Conservation (phyloP, 2,888 invertebrate species). For the Chloroclysta siterata region DNA sequence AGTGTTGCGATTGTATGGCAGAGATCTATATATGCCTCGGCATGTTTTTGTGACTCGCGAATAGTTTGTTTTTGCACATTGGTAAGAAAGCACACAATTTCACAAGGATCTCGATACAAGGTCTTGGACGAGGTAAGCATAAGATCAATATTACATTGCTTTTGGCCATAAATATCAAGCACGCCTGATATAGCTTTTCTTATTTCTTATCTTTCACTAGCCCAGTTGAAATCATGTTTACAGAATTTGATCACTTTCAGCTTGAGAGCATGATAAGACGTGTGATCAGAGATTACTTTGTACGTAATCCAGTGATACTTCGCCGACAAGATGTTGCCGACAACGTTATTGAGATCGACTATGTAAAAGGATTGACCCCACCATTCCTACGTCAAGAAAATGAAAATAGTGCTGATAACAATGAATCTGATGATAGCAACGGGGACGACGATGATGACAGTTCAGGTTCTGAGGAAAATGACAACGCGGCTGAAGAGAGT, state of each 20-base stretch:
- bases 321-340: constrained; percentile 54
- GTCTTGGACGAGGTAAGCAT: constrained; percentile 20
- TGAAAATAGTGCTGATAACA: constrained; percentile 45
- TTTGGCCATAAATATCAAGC: not conserved
- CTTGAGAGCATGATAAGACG: constrained; percentile 35
- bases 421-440: constrained; percentile 38
- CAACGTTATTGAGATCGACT: constrained; percentile 63
- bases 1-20: not conserved
- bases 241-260: constrained; percentile 15
- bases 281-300: constrained; percentile 38
- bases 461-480: constrained; percentile 39
- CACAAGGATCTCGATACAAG: constrained; percentile 10
- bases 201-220: not conserved
- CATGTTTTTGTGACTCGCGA: not conserved
- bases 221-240: not conserved
- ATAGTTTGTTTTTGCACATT: constrained; percentile 20
- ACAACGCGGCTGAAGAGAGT: constrained; percentile 57
- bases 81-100: constrained; percentile 11
- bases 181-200: not conserved
- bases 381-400: constrained; percentile 62
- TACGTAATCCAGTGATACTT: constrained; percentile 33
- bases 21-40: not conserved
- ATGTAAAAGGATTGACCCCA: constrained; percentile 52
- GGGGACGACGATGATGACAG: constrained; percentile 34
- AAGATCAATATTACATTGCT: not conserved